Conservation (phyloP, 2,888 invertebrate species). For the Thymelicus sylvestris region DNA sequence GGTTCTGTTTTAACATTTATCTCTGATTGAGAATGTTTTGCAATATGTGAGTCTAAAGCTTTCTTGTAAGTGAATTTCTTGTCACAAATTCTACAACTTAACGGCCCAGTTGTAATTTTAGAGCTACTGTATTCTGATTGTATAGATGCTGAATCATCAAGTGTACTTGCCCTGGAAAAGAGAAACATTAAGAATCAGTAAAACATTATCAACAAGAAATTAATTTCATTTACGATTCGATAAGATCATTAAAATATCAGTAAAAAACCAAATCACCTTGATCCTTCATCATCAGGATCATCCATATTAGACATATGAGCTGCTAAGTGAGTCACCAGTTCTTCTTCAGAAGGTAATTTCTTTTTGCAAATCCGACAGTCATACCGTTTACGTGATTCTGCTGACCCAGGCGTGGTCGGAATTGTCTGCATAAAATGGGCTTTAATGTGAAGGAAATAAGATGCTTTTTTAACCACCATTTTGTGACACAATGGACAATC, state of each 20-base stretch:
- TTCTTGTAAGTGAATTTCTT: conserved; percentile 75
- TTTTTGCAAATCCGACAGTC: conserved; percentile 73
- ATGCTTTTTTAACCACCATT: conserved; percentile 52
- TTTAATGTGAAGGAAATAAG: conserved; percentile 66
- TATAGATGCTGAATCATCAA: conserved; percentile 61
- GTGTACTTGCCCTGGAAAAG: conserved; percentile 61
- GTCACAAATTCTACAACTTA: conserved; percentile 66
- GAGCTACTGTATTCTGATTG: conserved; percentile 56
- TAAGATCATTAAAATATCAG: neutral
- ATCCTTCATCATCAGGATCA: conserved; percentile 56
- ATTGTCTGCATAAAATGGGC: conserved; percentile 60
- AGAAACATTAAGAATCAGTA: neutral
- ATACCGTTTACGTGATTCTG: conserved; percentile 41
- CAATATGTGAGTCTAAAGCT: conserved; percentile 57
- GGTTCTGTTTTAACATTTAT: conserved; percentile 61
- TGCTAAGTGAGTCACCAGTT: conserved; percentile 71
- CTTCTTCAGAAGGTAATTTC: conserved; percentile 64
- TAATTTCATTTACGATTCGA: too few species aligned
- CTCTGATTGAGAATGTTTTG: conserved; percentile 54
- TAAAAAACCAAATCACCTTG: conserved; percentile 53
- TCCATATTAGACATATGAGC: conserved; percentile 72
- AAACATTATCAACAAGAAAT: too few species aligned
- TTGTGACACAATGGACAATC: conserved; percentile 68
- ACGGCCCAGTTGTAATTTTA: conserved; percentile 47
- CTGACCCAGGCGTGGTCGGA: conserved; percentile 12